A percentile compares a stretch with the other conserved stretches of the same genome.
phyloP scores from a whole-genome alignment of 2,888 invertebrate species.

The Paralinhomoeus sp. region DNA sequence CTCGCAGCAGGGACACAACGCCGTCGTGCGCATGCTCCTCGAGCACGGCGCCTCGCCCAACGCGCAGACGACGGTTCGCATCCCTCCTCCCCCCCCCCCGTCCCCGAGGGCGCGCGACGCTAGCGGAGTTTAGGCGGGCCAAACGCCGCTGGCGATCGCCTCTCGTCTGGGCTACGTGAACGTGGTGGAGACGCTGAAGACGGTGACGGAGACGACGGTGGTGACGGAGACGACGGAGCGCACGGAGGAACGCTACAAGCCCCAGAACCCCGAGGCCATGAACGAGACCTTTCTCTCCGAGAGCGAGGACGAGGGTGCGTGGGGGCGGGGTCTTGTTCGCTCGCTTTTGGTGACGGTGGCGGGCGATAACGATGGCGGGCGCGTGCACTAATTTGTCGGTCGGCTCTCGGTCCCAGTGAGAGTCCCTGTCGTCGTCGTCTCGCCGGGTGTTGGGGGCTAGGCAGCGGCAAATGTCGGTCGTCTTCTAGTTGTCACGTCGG shows the following conservation, averaged over 20 bases:
- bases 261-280: constrained; percentile 96
- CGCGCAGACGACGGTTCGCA: constrained; percentile 71
- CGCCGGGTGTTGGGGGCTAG: too few relatives aligned
- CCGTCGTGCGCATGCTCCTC: constrained; percentile 72
- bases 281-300: constrained; percentile 97
- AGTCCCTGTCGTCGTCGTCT: too few relatives aligned
- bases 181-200: constrained; percentile 82
- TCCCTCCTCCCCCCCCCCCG: too few relatives aligned
- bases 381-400: too few relatives aligned
- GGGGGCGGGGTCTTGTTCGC: too few relatives aligned
- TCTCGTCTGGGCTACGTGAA: constrained; percentile 92
- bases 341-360: too few relatives aligned
- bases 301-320: constrained; percentile 78
- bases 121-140: too few relatives aligned
- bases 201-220: constrained; percentile 60
- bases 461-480: too few relatives aligned
- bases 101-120: too few relatives aligned
- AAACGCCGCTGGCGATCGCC: constrained; percentile 88
- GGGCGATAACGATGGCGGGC: too few relatives aligned
- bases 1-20: constrained; percentile 93
- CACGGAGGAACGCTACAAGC: constrained; percentile 82
- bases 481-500: too few relatives aligned
- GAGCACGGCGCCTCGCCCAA: constrained; percentile 84
- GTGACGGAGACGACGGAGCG: constrained; percentile 44
- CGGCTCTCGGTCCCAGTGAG: too few relatives aligned